Conservation (phyloP, 2,113 vertebrate genomes). For the Numenius arquata region DNA sequence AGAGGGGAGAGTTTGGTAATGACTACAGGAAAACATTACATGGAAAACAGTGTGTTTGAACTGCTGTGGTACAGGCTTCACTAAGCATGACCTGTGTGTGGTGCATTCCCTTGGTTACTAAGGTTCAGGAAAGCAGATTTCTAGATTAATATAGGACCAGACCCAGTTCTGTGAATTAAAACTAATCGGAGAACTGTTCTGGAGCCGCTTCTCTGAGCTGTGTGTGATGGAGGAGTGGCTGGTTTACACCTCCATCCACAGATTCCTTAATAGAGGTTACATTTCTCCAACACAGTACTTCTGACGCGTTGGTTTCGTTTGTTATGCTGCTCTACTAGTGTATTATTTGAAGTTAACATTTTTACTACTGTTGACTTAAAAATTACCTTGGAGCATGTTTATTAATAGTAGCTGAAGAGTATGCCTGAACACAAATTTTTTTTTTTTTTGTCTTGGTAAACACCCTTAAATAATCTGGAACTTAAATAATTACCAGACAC, state of each 20-base stretch:
- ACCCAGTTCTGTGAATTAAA: background rate
- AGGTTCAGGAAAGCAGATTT: background rate
- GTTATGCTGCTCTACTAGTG: fast-evolving
- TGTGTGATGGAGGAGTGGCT: background rate
- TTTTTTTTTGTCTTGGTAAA: background rate
- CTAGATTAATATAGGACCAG: background rate
- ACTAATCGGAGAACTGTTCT: background rate
- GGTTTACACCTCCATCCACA: background rate
- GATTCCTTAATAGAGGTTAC: background rate
- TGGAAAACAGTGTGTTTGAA: background rate
- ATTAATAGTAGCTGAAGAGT: background rate
- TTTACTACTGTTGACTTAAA: background rate
- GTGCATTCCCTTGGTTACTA: background rate
- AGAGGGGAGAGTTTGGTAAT: background rate
- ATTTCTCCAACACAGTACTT: background rate
- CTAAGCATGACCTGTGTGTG: background rate
- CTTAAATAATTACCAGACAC: background rate
- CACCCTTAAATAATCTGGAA: background rate
- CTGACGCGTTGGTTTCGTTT: background rate
- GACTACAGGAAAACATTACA: background rate
- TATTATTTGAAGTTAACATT: background rate
- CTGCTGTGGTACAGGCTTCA: background rate
- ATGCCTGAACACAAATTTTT: background rate
- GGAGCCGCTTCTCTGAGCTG: background rate
- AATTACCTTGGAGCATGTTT: too few relatives aligned